Evolutionary conservation across 2,113 vertebrate species (phyloP), one percentile per base, ranked within the genome.

Genomic region (Crotalus horridus): DNA sequence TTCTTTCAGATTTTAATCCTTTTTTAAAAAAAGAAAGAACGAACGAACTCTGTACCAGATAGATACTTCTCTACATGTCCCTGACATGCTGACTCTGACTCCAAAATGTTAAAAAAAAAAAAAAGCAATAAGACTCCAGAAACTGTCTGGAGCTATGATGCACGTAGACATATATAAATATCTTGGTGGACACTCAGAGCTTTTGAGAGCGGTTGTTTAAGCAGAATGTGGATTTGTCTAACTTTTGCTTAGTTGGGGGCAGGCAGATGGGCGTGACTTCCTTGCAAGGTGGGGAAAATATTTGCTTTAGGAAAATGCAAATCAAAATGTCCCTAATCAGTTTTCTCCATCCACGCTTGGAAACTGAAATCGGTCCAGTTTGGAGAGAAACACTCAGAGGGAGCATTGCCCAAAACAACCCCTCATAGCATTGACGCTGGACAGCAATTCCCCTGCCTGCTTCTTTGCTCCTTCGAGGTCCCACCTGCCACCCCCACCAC

Each of bases 1-100:
- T 39, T 81, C 88, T 88, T 88, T 90, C 64, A 87, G 0, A 3
- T 56, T 87, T 87, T 23, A 90, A 95, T 93, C 95, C 95, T 92
- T 58, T 58, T 21, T 56, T 20, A 1, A 56, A 20, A 56, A 56
- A 55, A 54, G 2, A 54, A 55, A 55, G 8, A 51, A 51, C 1
- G 8, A 51, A 51, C 9, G 48, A 91, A 94, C 23, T 23, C 23
- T 23, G 15, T 26, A 13, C 0, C 7, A 33, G 56, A 53, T 64
- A 58, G 43, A 53, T 33, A 64, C 20, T 91, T 13, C 9, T 39
- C 6, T n/a, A 39, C 56, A 64, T 1, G 33, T 24, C 56, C 56
- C 0, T 53, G 85, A 23, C 43, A 5, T 33, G 23, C n/a, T 26
- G n/a, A 43, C 6, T 23, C 64, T 10, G 53, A 53, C 33, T 56